These are phyloP conservation scores for Crocidura indochinensis DNA, from an alignment of 2,797 vertebrate genomes.

Conservation along the genomic window DNA sequence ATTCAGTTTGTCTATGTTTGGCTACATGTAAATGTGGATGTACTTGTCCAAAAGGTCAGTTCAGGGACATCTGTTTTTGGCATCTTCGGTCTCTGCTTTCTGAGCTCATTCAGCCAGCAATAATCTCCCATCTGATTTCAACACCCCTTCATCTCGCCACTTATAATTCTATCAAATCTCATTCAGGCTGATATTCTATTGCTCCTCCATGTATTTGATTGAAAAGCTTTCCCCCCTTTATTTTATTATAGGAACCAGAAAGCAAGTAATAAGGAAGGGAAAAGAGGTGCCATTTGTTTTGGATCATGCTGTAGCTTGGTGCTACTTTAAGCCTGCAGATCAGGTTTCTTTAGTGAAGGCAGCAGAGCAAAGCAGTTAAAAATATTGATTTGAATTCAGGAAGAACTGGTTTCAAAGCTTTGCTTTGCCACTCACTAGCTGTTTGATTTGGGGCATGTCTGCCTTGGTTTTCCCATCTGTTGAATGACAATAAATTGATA, in stretches of 20 bases:
- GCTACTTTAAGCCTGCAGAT: not conserved
- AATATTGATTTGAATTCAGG: conserved; percentile 1
- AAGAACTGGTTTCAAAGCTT: conserved; percentile 27
- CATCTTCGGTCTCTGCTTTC: not conserved
- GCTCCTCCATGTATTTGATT: not conserved
- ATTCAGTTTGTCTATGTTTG: not conserved
- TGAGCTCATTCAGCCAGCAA: not conserved
- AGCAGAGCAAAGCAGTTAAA: not conserved
- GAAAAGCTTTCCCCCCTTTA: not conserved
- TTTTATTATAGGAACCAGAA: conserved; percentile 18
- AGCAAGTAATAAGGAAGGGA: not conserved
- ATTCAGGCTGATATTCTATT: not conserved
- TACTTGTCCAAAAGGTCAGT: not conserved
- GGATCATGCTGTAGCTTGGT: not conserved
- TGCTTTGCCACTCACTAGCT: not conserved
- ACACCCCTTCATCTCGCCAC: not conserved
- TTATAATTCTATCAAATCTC: conserved; percentile 52
- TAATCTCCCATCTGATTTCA: not conserved
- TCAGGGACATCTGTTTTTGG: not conserved
- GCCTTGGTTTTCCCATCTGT: conserved; percentile 28
- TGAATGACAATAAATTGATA: not conserved
- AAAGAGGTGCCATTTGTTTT: not conserved
- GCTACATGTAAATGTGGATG: not conserved
- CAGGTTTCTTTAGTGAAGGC: not conserved
- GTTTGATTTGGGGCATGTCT: not conserved